Conservation (phyloP, 2,888 invertebrate species). For the Empis livida region DNA sequence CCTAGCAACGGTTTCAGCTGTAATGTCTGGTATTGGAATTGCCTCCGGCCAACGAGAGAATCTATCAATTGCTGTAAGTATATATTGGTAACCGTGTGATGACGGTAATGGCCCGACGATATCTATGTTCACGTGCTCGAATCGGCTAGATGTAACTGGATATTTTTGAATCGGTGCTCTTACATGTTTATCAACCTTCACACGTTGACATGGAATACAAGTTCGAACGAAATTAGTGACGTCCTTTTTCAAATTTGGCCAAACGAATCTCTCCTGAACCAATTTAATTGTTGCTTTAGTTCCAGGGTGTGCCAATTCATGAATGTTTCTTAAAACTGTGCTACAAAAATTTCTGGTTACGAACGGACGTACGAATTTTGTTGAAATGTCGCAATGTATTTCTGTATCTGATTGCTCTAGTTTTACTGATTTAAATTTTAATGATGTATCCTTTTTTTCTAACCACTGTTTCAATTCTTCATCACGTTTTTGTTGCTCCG, state of each 20-base stretch:
- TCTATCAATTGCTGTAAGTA: background rate
- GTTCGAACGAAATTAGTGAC: background rate
- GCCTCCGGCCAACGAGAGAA: background rate
- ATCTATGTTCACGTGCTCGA: background rate
- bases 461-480: background rate
- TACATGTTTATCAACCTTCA: background rate
- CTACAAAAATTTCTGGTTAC: background rate
- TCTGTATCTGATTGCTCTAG: background rate
- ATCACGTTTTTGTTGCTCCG: background rate
- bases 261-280: constrained; percentile 1
- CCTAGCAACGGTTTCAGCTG: background rate
- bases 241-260: background rate
- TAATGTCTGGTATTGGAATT: background rate
- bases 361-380: background rate
- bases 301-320: constrained; percentile 1
- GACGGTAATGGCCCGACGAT: background rate
- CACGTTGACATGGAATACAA: background rate
- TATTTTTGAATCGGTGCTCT: background rate
- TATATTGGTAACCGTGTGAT: background rate
- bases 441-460: background rate
- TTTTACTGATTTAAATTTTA: no score
- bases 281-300: background rate
- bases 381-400: constrained; percentile 4
- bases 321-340: background rate
- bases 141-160: background rate